phyloP scores from a whole-genome alignment of 2,113 vertebrate species.

The Phylloscopus trochiloides region DNA sequence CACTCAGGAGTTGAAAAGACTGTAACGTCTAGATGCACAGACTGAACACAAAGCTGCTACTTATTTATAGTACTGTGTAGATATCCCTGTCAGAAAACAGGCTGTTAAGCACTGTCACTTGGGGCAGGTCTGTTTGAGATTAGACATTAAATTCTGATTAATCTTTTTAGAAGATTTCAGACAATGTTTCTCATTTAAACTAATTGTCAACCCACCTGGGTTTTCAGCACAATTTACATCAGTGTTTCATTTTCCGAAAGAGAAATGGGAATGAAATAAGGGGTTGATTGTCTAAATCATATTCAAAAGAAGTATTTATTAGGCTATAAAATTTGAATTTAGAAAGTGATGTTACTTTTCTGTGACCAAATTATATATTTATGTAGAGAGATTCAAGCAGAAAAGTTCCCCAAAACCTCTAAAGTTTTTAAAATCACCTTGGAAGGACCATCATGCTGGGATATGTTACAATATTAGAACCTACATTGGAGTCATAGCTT shows the following conservation, averaged over 20 bases:
- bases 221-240: neutral
- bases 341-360: slow-evolving; percentile 19
- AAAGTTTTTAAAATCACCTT: slow-evolving; percentile 7
- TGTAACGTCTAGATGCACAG: neutral
- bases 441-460: neutral
- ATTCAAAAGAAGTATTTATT: slow-evolving; percentile 8
- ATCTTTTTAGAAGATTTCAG: slow-evolving; percentile 12
- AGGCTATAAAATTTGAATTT: neutral
- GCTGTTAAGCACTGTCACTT: neutral
- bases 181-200: slow-evolving; percentile 29
- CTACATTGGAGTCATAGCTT: neutral
- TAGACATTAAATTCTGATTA: neutral
- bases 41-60: neutral
- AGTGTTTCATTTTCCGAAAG: neutral
- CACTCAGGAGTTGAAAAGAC: neutral
- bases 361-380: neutral
- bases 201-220: neutral
- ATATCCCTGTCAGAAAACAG: neutral
- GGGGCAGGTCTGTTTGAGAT: neutral
- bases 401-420: neutral
- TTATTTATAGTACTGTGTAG: neutral
- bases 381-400: neutral
- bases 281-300: neutral
- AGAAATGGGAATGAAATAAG: neutral
- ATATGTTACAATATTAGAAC: neutral